Percentiles rank a stretch among this genome's conserved stretches.
phyloP scores from a whole-genome alignment of 2,888 invertebrate species.

The Athrips mouffetella region DNA sequence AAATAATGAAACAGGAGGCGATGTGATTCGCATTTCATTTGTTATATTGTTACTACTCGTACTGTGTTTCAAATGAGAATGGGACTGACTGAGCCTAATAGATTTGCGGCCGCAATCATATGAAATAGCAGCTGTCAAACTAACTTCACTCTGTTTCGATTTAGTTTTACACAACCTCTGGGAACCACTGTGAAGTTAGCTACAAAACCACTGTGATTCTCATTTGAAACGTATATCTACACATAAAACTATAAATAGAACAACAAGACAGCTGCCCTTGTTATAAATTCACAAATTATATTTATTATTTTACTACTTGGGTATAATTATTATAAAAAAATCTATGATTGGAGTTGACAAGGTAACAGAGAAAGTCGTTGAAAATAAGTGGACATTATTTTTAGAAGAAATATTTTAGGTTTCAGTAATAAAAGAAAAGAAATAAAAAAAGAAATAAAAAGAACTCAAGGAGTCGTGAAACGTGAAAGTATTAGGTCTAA shows the following conservation, averaged over 20 bases:
- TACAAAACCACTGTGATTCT: too few relatives aligned
- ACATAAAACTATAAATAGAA: conserved; percentile 17
- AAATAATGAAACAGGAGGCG: conserved; percentile 33
- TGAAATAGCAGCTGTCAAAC: too few relatives aligned
- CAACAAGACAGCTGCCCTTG: conserved; percentile 20
- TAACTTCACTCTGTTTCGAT: too few relatives aligned
- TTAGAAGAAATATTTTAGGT: background rate
- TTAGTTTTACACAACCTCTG: too few relatives aligned
- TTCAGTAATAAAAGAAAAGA: background rate
- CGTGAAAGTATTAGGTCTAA: too few relatives aligned
- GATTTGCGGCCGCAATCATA: too few relatives aligned
- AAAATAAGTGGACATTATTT: background rate
- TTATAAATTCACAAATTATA: conserved; percentile 14
- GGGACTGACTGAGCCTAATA: too few relatives aligned
- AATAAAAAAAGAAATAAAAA: too few relatives aligned
- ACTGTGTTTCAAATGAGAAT: too few relatives aligned
- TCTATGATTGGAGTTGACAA: conserved; percentile 12
- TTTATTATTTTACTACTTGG: conserved; percentile 11
- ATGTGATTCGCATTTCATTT: conserved; percentile 46
- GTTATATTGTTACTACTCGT: conserved; percentile 16
- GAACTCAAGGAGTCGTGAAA: too few relatives aligned
- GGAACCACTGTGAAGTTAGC: too few relatives aligned
- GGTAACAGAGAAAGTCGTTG: conserved; percentile 11
- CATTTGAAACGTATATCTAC: conserved; percentile 5
- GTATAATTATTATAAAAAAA: conserved; percentile 10